Conservation (phyloP, 1,140 invertebrate species). For the Pseudachorutes palmiensis region DNA sequence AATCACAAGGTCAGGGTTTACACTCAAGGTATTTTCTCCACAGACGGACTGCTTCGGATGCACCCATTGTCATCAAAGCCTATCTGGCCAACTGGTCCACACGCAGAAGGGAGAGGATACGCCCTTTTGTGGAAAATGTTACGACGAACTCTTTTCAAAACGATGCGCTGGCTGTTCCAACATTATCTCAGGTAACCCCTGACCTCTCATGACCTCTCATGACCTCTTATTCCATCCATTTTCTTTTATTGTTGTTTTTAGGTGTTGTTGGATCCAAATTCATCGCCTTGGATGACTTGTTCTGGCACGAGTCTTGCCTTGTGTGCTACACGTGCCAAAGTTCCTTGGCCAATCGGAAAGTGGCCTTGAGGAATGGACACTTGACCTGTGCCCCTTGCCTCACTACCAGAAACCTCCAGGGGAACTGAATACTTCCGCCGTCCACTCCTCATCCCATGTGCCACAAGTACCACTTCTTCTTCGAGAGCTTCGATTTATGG, state of each 20-base stretch:
- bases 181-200: slow-evolving; percentile 21
- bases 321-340: slow-evolving; percentile 10
- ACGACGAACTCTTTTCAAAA: slow-evolving; percentile 20
- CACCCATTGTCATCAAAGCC: slow-evolving; percentile 5
- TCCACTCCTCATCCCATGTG: too few relatives aligned
- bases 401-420: background rate
- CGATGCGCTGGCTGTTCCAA: slow-evolving; percentile 14
- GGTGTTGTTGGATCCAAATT: slow-evolving; percentile 22
- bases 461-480: too few relatives aligned
- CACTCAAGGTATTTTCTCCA: too few relatives aligned
- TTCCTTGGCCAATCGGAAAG: slow-evolving; percentile 18
- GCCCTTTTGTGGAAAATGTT: slow-evolving; percentile 19
- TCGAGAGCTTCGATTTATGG: too few relatives aligned
- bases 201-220: background rate
- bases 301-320: slow-evolving; percentile 17
- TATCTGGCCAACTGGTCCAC: slow-evolving; percentile 12
- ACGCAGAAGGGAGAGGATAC: slow-evolving; percentile 3
- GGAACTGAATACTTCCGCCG: too few relatives aligned
- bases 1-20: too few relatives aligned
- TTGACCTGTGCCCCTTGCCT: background rate
- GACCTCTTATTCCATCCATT: background rate
- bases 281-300: slow-evolving; percentile 10
- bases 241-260: slow-evolving; percentile 14
- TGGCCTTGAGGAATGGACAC: background rate
- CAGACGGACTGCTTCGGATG: slow-evolving; percentile 14